A percentile compares a stretch with the other conserved stretches of the same genome.
phyloP scores from a whole-genome alignment of 2,797 vertebrate species.

The Thaleichthys pacificus region DNA sequence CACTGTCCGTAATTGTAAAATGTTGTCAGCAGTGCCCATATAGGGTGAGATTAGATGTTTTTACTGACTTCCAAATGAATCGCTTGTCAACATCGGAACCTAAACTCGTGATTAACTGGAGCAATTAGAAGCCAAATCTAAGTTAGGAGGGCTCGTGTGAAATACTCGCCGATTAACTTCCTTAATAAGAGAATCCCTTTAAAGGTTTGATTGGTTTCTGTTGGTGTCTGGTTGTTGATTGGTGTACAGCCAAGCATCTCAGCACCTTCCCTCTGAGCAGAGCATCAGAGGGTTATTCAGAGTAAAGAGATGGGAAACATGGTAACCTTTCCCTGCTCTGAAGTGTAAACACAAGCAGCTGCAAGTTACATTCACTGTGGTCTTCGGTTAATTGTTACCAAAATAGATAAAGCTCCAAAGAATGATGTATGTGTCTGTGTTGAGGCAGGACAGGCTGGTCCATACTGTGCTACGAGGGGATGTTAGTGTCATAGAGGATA shows the following conservation, averaged over 20 bases:
- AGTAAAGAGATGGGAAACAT: slow-evolving; percentile 31
- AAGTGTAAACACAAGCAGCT: slow-evolving; percentile 5
- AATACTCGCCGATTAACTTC: slow-evolving; percentile 70
- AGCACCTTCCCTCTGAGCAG: slow-evolving; percentile 36
- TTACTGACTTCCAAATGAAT: slow-evolving; percentile 60
- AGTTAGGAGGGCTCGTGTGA: slow-evolving; percentile 60
- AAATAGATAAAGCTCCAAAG: too few species aligned
- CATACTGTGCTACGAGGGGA: too few species aligned
- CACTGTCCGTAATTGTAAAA: slow-evolving; percentile 55
- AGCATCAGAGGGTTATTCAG: slow-evolving; percentile 28
- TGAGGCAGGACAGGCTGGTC: too few species aligned
- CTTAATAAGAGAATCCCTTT: slow-evolving; percentile 71
- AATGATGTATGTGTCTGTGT: too few species aligned
- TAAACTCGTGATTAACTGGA: slow-evolving; percentile 73
- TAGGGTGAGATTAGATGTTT: slow-evolving; percentile 53
- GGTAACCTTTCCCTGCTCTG: neutral
- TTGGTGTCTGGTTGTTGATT: slow-evolving; percentile 63
- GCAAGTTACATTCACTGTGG: neutral
- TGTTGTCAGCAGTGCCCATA: slow-evolving; percentile 37
- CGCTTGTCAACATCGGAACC: slow-evolving; percentile 67
- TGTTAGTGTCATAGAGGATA: too few species aligned
- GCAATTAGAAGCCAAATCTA: slow-evolving; percentile 64
- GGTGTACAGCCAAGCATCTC: slow-evolving; percentile 48
- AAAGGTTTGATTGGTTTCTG: slow-evolving; percentile 76
- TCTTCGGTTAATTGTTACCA: neutral